Base-by-base conservation (phyloP, 2,113 vertebrate species). In the Neogobius melanostomus region DNA sequence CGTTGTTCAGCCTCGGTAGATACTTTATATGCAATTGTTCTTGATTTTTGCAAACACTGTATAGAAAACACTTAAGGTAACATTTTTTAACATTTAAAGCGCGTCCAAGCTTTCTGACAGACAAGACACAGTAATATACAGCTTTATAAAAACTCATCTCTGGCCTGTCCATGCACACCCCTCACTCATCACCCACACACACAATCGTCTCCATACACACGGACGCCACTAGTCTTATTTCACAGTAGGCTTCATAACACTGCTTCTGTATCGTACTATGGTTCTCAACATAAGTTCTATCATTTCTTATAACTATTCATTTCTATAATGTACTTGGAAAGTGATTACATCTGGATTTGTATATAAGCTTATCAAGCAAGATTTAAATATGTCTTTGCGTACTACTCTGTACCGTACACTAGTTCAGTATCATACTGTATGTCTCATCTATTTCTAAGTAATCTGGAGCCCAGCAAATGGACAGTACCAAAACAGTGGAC, bases 11-110 rank as follows among this genome's bases (percentile, higher is more conserved):
- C 82, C 82, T 79, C 94, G 91, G 90, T 93, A 95, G 93, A 90
- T 94, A 92, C 91, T 89, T 92, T 94, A 92, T 93, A 92, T 91
- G 89, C 87, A 90, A 89, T 79, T 81, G 84, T 80, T 83, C 89
- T 91, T 91, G 85, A 93, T 90, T 89, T 92, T 88, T 90, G 91
- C 91, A 94, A 94, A 93, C 92, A 94, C 93, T 90, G 77, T 83
- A 93, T 90, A 92, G 21, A 91, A 90, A 93, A 92, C 90, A 94
- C 87, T 91, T 83, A 90, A 57, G 78, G 85, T 88, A 89, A 91
- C 80, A 89, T 68, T 79, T 86, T 77, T 50, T 67, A 87, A 92
- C 91, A 92, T 84, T 91, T 88, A 90, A 76, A 91, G 90, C 85
- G 85, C 66, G 81, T 90, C 90, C 83, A 88, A 91, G 85, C 81